Conservation (phyloP, 2,888 invertebrate genomes). For the Aphodius granarius region DNA sequence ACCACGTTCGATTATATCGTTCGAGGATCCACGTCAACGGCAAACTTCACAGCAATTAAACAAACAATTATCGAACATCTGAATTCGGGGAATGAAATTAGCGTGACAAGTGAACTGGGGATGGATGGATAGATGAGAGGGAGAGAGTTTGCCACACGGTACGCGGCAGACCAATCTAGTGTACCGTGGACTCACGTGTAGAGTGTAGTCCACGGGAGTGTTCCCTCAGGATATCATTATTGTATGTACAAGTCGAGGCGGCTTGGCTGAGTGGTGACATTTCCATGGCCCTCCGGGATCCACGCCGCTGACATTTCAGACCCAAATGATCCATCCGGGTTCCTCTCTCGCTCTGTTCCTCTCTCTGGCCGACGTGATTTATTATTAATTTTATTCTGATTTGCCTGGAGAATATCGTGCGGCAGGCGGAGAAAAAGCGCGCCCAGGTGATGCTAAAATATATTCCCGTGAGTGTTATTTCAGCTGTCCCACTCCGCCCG, state of each 20-base stretch:
- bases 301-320: conserved; percentile 52
- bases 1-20: neutral
- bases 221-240: conserved; percentile 50
- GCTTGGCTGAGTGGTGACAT: conserved; percentile 52
- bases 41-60: conserved; percentile 12
- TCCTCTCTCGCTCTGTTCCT: conserved; percentile 14
- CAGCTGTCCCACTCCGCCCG: conserved; percentile 13
- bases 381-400: conserved; percentile 40
- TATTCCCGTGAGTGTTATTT: conserved; percentile 26
- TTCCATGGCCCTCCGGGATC: conserved; percentile 50
- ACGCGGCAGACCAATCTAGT: conserved; percentile 25
- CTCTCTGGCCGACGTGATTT: conserved; percentile 30
- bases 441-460: conserved; percentile 25
- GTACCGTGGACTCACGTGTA: conserved; percentile 18
- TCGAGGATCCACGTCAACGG: neutral
- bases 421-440: conserved; percentile 12
- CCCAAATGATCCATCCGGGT: conserved; percentile 47
- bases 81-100: conserved; percentile 23
- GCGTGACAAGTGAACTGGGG: conserved; percentile 21
- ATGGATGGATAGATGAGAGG: neutral
- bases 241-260: conserved; percentile 50
- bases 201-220: conserved; percentile 23
- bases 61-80: conserved; percentile 16
- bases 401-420: conserved; percentile 31
- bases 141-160: conserved; percentile 18